Evolutionary conservation across 2,888 invertebrate species (phyloP).

Genomic region (Amiota minor): DNA sequence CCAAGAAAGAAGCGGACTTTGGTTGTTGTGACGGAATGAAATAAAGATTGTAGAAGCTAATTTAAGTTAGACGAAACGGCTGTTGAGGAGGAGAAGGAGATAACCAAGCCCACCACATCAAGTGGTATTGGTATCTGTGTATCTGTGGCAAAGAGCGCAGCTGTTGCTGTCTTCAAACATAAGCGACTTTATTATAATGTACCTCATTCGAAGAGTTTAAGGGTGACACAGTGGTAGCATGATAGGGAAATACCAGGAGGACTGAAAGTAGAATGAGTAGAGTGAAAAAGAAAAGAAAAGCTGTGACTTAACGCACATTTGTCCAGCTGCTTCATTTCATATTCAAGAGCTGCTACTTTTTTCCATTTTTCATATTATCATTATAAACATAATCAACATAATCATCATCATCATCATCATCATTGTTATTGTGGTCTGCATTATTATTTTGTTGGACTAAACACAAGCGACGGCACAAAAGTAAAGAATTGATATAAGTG

Average conservation of each 20-base stretch:
- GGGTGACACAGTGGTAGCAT: constrained; percentile 28
- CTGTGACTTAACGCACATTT: constrained; percentile 44
- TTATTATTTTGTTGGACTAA: no score
- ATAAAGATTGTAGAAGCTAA: constrained; percentile 54
- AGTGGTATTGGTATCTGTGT: neutral
- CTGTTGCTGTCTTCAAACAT: constrained; percentile 50
- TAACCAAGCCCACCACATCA: constrained; percentile 27
- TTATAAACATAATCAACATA: constrained; percentile 36
- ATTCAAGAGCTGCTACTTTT: constrained; percentile 57
- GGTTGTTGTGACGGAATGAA: neutral
- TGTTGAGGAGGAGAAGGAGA: constrained; percentile 47
- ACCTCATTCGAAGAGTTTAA: constrained; percentile 46
- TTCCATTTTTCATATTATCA: constrained; percentile 36
- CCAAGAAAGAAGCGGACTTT: neutral
- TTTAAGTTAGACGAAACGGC: constrained; percentile 64
- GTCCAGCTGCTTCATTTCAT: constrained; percentile 67
- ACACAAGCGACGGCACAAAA: constrained; percentile 31
- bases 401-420: neutral
- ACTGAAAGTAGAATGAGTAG: constrained; percentile 13
- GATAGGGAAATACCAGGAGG: neutral
- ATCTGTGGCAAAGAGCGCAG: constrained; percentile 40
- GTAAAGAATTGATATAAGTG: constrained; percentile 52
- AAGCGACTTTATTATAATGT: constrained; percentile 64
- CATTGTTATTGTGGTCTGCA: constrained; percentile 28
- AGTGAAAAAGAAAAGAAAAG: neutral